phyloP scores from a whole-genome alignment of 2,888 invertebrate genomes.

The Microplitis deprimator region DNA sequence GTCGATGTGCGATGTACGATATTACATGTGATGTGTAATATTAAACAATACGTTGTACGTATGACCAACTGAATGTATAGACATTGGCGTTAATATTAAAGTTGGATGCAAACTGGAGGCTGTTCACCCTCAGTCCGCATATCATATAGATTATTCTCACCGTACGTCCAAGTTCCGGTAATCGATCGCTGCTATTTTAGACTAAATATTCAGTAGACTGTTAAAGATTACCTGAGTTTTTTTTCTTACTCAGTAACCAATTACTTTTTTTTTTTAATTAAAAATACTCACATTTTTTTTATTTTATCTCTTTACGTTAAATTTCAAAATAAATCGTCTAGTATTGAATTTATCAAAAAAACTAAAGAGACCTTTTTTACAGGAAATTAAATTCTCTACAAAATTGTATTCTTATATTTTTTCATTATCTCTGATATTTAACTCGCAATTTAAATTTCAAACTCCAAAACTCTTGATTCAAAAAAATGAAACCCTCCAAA shows the following conservation, averaged over 20 bases:
- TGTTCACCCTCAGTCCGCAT: neutral
- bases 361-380: no score
- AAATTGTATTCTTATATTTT: no score
- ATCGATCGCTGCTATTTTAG: conserved; percentile 28
- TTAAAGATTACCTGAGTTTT: neutral
- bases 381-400: no score
- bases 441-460: no score
- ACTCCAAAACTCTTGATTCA: no score
- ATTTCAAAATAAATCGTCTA: no score
- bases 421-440: no score
- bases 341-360: no score
- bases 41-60: neutral
- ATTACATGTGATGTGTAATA: neutral
- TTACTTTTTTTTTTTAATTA: neutral
- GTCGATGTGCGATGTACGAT: neutral
- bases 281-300: no score
- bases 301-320: no score
- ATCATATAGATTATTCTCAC: neutral
- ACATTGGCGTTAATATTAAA: neutral
- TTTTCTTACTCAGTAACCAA: neutral
- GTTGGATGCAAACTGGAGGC: neutral
- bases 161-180: neutral
- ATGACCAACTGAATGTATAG: neutral
- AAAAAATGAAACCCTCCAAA: no score
- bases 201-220: conserved; percentile 20